Percentiles rank a stretch among this genome's conserved stretches.
Conservation (phyloP, 2,113 vertebrate species). For the Rhinichthys klamathensis region DNA sequence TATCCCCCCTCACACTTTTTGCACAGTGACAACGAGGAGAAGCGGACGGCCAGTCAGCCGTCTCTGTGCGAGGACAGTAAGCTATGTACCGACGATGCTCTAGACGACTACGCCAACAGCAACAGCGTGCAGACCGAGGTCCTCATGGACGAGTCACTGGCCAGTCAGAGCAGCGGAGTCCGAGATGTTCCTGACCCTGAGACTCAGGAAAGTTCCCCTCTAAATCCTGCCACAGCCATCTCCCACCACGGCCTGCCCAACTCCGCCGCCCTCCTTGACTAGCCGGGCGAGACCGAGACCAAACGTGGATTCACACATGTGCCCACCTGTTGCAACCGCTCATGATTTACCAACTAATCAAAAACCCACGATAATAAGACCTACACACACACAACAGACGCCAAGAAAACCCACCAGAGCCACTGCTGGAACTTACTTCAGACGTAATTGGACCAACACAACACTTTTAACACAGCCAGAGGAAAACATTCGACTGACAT, state of each 20-base stretch:
- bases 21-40: constrained; percentile 88
- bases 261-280: constrained; percentile 72
- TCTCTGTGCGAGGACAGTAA: constrained; percentile 88
- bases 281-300: constrained; percentile 50
- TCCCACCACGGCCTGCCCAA: constrained; percentile 70
- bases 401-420: constrained; percentile 42
- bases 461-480: constrained; percentile 31
- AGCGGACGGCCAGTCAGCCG: constrained; percentile 84
- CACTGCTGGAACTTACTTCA: constrained; percentile 47
- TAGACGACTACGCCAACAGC: constrained; percentile 85
- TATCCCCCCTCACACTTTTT: background rate
- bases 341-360: constrained; percentile 67
- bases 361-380: constrained; percentile 62
- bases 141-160: constrained; percentile 89
- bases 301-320: constrained; percentile 41
- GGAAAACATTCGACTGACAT: constrained; percentile 4
- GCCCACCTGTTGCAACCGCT: constrained; percentile 40
- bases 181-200: constrained; percentile 74
- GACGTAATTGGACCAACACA: constrained; percentile 33
- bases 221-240: constrained; percentile 65
- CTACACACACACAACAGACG: constrained; percentile 38
- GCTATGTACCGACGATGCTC: constrained; percentile 82
- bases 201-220: constrained; percentile 74
- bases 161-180: constrained; percentile 86
- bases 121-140: constrained; percentile 86